phyloP scores from a whole-genome alignment of 2,797 vertebrate genomes.

The Lepidocolaptes lacrymiger region DNA sequence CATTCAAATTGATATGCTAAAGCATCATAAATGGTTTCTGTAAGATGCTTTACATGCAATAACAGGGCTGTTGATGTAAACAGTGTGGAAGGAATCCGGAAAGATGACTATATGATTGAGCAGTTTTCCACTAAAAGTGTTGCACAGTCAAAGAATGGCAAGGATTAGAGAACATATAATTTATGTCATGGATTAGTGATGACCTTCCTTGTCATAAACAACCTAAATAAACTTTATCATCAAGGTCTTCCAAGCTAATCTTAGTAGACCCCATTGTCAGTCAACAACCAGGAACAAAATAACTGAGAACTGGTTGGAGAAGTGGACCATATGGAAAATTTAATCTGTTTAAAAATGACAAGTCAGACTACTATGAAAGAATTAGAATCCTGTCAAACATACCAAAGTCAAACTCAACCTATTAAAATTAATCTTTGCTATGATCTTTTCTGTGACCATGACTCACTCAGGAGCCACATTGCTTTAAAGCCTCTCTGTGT shows the following conservation, averaged over 20 bases:
- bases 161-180: neutral
- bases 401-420: neutral
- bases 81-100: neutral
- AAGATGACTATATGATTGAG: rapidly evolving
- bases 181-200: neutral
- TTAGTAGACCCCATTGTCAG: neutral
- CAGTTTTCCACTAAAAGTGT: neutral
- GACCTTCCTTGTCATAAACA: neutral
- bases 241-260: neutral
- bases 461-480: neutral
- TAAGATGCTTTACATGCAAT: neutral
- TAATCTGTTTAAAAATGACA: neutral
- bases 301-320: neutral
- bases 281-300: neutral
- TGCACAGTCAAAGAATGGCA: neutral
- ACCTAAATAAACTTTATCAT: neutral
- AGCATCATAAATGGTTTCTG: neutral
- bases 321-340: neutral
- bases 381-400: neutral
- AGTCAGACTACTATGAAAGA: neutral
- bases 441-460: neutral
- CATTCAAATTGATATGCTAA: neutral
- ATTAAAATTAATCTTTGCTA: neutral
- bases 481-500: neutral
- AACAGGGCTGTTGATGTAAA: neutral